Conservation (phyloP, 2,888 invertebrate genomes). For the Timandra comae region DNA sequence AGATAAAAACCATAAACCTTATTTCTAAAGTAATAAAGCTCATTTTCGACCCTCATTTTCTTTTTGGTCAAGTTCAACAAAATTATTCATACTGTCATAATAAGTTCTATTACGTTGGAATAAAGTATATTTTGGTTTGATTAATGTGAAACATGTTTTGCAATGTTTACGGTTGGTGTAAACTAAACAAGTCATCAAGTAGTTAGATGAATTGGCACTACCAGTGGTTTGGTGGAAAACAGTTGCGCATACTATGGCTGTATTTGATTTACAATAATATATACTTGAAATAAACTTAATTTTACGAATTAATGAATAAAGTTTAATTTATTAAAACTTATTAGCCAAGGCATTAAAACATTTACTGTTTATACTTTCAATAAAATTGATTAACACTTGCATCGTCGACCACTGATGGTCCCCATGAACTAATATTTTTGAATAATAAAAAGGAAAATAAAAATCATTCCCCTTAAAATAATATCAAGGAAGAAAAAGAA, state of each 20-base stretch:
- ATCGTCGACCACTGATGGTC: too few species aligned
- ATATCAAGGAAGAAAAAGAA: too few species aligned
- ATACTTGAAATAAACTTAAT: too few species aligned
- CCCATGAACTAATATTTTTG: too few species aligned
- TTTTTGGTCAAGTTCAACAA: neutral
- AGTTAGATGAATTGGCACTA: conserved; percentile 1
- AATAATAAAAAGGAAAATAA: too few species aligned
- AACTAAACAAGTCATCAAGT: conserved; percentile 31
- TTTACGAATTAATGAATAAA: too few species aligned
- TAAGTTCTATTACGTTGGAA: fast-evolving
- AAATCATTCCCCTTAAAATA: too few species aligned
- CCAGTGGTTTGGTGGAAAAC: neutral
- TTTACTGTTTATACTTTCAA: too few species aligned
- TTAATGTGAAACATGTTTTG: conserved; percentile 9
- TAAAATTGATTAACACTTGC: too few species aligned
- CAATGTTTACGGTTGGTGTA: conserved; percentile 37
- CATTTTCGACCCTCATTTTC: conserved; percentile 6
- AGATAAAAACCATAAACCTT: conserved; percentile 6
- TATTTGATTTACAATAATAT: too few species aligned
- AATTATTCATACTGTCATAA: conserved; percentile 1
- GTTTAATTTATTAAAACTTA: too few species aligned
- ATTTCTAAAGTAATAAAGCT: neutral
- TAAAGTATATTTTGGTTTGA: conserved; percentile 12
- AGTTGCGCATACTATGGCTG: conserved; percentile 3
- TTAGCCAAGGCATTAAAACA: too few species aligned